These are phyloP conservation scores for Trachelus tabidus DNA, from an alignment of 2,888 invertebrate species.

Conservation along the genomic window DNA sequence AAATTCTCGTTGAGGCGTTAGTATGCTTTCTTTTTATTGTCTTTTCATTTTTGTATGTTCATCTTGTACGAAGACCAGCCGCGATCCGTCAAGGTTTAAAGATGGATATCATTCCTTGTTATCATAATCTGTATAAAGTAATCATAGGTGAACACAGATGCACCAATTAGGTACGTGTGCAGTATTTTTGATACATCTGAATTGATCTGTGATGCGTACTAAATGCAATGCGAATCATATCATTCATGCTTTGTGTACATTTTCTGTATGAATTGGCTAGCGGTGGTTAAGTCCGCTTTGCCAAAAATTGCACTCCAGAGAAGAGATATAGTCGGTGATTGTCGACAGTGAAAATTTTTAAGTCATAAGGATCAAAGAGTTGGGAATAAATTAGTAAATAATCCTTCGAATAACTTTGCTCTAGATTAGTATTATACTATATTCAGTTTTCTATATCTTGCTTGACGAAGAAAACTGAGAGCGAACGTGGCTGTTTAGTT, in stretches of 20 bases:
- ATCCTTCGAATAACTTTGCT: neutral
- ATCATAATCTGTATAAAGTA: slow-evolving; percentile 19
- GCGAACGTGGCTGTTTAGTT: neutral
- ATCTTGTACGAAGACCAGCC: neutral
- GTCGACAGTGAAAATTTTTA: neutral
- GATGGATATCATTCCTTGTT: neutral
- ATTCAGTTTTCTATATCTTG: neutral
- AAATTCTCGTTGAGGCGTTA: neutral
- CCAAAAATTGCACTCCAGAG: neutral
- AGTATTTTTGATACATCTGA: slow-evolving; percentile 51
- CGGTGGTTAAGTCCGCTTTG: neutral
- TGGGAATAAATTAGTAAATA: neutral
- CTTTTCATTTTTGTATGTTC: neutral
- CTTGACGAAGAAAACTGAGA: neutral
- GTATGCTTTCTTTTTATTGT: neutral
- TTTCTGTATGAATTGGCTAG: neutral
- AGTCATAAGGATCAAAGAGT: neutral
- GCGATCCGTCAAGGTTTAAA: neutral
- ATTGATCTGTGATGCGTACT: slow-evolving; percentile 44
- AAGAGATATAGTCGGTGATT: neutral
- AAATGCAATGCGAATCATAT: neutral
- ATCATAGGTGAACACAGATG: slow-evolving; percentile 29
- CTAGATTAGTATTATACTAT: neutral
- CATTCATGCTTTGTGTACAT: neutral
- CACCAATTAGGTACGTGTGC: slow-evolving; percentile 33